Evolutionary conservation across 2,797 vertebrate genomes (phyloP).

Genomic region (Acomys russatus): DNA sequence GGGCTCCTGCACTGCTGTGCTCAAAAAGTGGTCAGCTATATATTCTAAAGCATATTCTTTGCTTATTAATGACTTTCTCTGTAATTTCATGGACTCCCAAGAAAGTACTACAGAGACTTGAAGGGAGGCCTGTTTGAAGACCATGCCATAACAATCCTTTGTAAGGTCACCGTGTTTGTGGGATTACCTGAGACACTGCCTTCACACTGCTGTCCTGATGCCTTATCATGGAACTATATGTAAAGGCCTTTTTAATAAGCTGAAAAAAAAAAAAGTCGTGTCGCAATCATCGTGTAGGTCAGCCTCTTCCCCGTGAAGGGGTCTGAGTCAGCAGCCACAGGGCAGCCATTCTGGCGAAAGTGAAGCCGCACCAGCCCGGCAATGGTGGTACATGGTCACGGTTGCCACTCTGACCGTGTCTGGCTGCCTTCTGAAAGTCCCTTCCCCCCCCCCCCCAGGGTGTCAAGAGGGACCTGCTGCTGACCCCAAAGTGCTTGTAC

Average conservation of each 20-base stretch:
- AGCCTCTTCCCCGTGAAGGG: not conserved
- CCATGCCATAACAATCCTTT: not conserved
- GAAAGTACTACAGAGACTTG: not conserved
- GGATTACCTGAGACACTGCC: not conserved
- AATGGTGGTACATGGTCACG: not conserved
- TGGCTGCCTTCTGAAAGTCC: not conserved
- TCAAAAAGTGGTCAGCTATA: too few species aligned
- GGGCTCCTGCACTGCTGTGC: not conserved
- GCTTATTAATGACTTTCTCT: not conserved
- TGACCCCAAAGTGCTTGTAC: constrained; percentile 96
- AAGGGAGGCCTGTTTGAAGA: not conserved
- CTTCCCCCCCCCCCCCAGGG: constrained; percentile 89
- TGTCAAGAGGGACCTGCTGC: constrained; percentile 97
- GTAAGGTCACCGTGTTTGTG: not conserved
- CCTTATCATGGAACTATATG: not conserved
- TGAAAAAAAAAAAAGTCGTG: not conserved
- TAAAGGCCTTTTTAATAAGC: not conserved
- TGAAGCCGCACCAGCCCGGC: not conserved
- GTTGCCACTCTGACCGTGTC: not conserved
- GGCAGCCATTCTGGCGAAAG: accelerated
- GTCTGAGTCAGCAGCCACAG: not conserved
- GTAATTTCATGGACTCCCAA: not conserved
- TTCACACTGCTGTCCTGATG: not conserved
- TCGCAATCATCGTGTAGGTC: not conserved
- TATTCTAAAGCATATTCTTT: not conserved